phyloP scores from a whole-genome alignment of 1,140 invertebrate species.

The Drosophila asahinai region DNA sequence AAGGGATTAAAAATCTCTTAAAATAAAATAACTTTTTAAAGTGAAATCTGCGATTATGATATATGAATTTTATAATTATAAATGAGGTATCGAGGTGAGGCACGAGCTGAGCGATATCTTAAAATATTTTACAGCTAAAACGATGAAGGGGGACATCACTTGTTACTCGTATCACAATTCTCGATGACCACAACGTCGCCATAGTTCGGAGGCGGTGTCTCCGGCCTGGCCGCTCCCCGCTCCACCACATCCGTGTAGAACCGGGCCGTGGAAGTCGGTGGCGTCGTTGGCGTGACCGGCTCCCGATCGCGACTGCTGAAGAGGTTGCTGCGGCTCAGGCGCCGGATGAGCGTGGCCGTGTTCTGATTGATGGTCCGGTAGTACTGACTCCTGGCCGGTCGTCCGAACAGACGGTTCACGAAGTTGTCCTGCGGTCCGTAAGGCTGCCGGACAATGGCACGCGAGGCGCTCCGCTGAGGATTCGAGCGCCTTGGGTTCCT shows the following conservation, averaged over 20 bases:
- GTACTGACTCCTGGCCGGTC: conserved; percentile 75
- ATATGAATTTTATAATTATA: neutral
- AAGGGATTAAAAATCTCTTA: too few species aligned
- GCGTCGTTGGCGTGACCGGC: conserved; percentile 37
- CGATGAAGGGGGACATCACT: conserved; percentile 38
- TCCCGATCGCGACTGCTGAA: conserved; percentile 71
- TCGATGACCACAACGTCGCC: conserved; percentile 77
- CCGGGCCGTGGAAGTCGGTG: conserved; percentile 39
- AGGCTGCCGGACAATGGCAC: conserved; percentile 56
- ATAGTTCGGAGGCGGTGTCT: conserved; percentile 78
- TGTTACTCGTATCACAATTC: conserved; percentile 71
- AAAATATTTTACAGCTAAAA: conserved; percentile 45
- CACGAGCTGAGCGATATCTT: conserved; percentile 7
- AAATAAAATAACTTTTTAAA: neutral
- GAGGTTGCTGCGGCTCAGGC: conserved; percentile 78
- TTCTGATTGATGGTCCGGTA: conserved; percentile 82
- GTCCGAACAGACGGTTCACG: conserved; percentile 73
- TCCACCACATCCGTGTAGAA: conserved; percentile 58
- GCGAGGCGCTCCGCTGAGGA: conserved; percentile 52
- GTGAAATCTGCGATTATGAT: neutral
- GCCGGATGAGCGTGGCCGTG: conserved; percentile 76
- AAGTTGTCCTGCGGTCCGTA: conserved; percentile 75
- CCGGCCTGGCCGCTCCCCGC: conserved; percentile 49
- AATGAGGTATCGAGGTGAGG: conserved; percentile 10
- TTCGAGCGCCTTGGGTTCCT: conserved; percentile 63